Conservation (phyloP, 2,113 vertebrate species). For the Apodemus sylvaticus region DNA sequence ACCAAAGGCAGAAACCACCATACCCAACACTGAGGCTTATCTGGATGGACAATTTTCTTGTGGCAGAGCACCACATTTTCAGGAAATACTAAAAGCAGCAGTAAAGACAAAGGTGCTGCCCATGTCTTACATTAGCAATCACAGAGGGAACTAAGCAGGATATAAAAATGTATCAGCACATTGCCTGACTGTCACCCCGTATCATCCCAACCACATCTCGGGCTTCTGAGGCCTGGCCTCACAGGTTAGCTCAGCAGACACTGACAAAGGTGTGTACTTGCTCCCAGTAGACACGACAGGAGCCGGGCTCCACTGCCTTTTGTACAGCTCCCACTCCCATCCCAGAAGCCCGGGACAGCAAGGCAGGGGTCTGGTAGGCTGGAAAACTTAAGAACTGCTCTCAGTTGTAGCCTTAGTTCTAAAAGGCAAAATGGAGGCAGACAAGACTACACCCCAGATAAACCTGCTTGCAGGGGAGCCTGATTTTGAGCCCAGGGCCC, state of each 20-base stretch:
- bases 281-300: background rate
- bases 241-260: background rate
- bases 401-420: too few relatives aligned
- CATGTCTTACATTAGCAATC: background rate
- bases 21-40: too few relatives aligned
- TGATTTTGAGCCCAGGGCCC: background rate
- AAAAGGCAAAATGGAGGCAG: background rate
- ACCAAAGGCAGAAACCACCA: too few relatives aligned
- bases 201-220: too few relatives aligned
- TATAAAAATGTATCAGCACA: too few relatives aligned
- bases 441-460: background rate
- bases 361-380: background rate
- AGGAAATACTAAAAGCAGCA: background rate
- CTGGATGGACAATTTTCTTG: background rate
- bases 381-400: too few relatives aligned
- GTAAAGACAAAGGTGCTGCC: background rate
- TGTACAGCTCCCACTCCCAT: background rate
- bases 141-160: too few relatives aligned
- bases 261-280: background rate
- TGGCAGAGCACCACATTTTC: background rate
- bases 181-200: too few relatives aligned
- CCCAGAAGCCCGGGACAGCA: background rate
- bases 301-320: too few relatives aligned
- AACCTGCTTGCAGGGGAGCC: too few relatives aligned
- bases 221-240: too few relatives aligned